These are phyloP conservation scores for Sarcophaga subvicina DNA, from an alignment of 2,888 invertebrate genomes.

Conservation along the genomic window DNA sequence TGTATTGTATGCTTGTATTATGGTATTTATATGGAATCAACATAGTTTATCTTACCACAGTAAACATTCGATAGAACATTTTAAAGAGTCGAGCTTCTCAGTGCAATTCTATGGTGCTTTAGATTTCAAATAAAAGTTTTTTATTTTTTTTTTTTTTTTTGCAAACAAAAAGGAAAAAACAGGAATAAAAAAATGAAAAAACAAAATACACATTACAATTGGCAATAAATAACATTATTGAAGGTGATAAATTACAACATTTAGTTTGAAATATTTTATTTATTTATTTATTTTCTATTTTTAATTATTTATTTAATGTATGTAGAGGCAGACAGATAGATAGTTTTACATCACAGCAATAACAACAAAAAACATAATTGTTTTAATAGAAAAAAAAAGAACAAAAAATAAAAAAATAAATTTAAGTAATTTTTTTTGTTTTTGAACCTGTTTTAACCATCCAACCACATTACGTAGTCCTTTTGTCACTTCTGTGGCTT, in stretches of 20 bases:
- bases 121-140: neutral
- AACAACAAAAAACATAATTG: slow-evolving; percentile 28
- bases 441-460: slow-evolving; percentile 89
- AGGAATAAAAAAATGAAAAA: neutral
- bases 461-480: slow-evolving; percentile 90
- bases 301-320: neutral
- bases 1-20: no score
- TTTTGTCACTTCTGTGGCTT: slow-evolving; percentile 83
- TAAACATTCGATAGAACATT: neutral
- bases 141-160: neutral
- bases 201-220: neutral
- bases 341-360: neutral
- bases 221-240: neutral
- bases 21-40: neutral
- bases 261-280: neutral
- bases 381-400: neutral
- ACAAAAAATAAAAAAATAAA: slow-evolving; percentile 24
- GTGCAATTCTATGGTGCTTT: neutral
- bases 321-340: neutral
- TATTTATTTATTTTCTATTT: no score
- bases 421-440: slow-evolving; percentile 34
- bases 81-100: neutral
- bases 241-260: slow-evolving; percentile 30
- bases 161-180: neutral
- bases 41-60: neutral